Conservation (phyloP, 2,113 vertebrate genomes). For the Myrmecobius fasciatus region DNA sequence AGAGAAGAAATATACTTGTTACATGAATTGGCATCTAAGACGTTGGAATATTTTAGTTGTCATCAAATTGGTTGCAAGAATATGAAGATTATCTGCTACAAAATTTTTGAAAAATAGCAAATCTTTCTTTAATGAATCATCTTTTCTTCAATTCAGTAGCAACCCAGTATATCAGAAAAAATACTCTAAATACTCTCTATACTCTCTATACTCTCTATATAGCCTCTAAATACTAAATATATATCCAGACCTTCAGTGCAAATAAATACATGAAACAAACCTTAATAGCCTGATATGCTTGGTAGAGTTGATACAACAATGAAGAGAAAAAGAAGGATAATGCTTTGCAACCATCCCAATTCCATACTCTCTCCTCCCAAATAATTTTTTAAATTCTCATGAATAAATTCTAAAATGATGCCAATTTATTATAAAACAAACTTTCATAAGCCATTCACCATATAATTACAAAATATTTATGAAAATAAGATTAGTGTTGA, state of each 20-base stretch:
- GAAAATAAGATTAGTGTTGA: background rate
- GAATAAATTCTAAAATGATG: background rate
- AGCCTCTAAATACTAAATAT: background rate
- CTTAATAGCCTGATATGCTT: background rate
- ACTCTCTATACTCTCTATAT: too few species aligned
- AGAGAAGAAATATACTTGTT: background rate
- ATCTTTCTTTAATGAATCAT: background rate
- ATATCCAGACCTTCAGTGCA: background rate
- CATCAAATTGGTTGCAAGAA: background rate
- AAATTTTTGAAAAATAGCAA: background rate
- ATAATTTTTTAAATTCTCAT: background rate
- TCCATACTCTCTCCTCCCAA: background rate
- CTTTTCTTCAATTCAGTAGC: background rate
- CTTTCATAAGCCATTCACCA: background rate
- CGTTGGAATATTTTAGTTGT: background rate
- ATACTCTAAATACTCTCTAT: too few species aligned
- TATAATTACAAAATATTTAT: background rate
- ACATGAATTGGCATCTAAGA: background rate
- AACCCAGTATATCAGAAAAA: background rate
- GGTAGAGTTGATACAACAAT: background rate
- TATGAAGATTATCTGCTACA: background rate
- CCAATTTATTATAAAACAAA: background rate
- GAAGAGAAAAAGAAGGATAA: background rate
- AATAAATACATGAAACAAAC: background rate
- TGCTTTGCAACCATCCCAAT: background rate